Conservation (phyloP, 2,888 invertebrate genomes). For the Orthonychiurus folsomi region DNA sequence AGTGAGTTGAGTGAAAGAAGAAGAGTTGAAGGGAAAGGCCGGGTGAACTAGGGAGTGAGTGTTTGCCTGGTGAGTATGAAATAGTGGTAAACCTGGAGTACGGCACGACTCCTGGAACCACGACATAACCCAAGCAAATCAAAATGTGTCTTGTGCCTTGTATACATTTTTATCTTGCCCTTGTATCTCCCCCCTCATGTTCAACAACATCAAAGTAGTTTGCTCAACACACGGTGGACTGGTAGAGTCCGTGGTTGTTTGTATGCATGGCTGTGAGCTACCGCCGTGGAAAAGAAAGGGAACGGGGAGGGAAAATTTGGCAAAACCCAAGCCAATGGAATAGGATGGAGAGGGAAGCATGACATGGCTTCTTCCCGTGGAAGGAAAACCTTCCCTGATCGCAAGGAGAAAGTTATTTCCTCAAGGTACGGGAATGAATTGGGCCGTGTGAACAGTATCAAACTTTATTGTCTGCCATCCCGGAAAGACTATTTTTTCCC, state of each 20-base stretch:
- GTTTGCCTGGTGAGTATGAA: no score
- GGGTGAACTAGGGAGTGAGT: no score
- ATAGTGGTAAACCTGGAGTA: no score
- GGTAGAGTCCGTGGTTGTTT: no score
- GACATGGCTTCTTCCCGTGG: not conserved
- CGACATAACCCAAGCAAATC: not conserved
- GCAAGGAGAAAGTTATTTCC: constrained; percentile 35
- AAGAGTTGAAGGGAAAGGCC: no score
- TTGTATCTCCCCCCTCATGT: not conserved
- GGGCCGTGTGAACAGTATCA: constrained; percentile 39
- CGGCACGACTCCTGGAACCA: no score
- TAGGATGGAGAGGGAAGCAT: constrained; percentile 14
- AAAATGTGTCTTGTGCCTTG: not conserved
- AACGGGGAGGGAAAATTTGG: not conserved
- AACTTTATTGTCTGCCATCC: constrained; percentile 40
- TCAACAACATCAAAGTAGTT: not conserved
- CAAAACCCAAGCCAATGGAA: no score
- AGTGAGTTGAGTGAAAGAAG: no score
- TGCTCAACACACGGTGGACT: not conserved
- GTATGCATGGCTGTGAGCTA: not conserved
- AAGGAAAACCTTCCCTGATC: not conserved
- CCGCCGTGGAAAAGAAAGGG: not conserved
- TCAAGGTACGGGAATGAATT: constrained; percentile 37
- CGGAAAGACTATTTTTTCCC: constrained; percentile 23
- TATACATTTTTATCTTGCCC: not conserved